phyloP scores from a whole-genome alignment of 2,888 invertebrate species.

The Phymatocera aterrima region DNA sequence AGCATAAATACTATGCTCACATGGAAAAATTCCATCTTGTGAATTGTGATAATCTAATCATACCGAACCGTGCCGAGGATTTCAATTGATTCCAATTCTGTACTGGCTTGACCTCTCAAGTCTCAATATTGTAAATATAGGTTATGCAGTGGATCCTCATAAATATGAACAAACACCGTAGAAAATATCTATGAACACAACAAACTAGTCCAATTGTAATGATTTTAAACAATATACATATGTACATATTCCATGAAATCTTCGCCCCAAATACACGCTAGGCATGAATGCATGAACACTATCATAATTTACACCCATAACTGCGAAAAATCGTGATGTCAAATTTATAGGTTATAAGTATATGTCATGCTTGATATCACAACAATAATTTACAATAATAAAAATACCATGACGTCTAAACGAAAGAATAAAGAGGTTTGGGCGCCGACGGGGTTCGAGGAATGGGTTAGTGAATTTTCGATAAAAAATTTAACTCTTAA shows the following conservation, averaged over 20 bases:
- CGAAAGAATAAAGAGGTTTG: conserved; percentile 75
- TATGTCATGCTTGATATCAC: not conserved
- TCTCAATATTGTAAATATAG: conserved; percentile 15
- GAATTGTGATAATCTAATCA: too few species aligned
- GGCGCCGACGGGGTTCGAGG: conserved; percentile 82
- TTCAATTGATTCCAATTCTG: too few species aligned
- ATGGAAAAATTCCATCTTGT: too few species aligned
- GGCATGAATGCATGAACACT: not conserved
- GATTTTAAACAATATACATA: too few species aligned
- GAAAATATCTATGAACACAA: too few species aligned
- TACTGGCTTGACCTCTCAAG: too few species aligned
- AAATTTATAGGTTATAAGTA: conserved; percentile 2
- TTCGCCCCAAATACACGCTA: not conserved
- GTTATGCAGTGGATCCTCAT: too few species aligned
- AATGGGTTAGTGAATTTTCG: conserved; percentile 75
- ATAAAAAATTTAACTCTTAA: not conserved
- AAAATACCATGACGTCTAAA: conserved; percentile 61
- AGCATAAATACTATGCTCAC: too few species aligned
- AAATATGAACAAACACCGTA: not conserved
- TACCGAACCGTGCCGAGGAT: too few species aligned
- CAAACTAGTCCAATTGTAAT: too few species aligned
- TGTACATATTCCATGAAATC: not conserved
- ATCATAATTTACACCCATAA: not conserved
- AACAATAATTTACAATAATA: not conserved
- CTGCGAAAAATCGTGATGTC: not conserved